phyloP scores from a whole-genome alignment of 2,888 invertebrate species.

The Tipula vernalis region DNA sequence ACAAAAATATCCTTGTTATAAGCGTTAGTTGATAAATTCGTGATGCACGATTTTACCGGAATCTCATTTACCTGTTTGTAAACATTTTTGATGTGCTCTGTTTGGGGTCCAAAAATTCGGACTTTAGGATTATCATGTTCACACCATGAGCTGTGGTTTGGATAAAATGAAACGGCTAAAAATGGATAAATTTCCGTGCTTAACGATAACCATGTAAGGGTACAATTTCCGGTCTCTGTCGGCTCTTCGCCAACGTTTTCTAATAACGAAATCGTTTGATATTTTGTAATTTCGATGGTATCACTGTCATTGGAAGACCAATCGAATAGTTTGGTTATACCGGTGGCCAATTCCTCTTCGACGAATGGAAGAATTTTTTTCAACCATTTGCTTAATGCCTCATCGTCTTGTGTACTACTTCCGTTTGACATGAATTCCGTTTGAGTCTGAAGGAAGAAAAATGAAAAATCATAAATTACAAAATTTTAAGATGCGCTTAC shows the following conservation, averaged over 20 bases:
- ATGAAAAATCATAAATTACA: background rate
- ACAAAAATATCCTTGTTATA: conserved; percentile 30
- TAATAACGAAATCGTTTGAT: background rate
- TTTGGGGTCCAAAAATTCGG: conserved; percentile 27
- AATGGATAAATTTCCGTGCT: conserved; percentile 31
- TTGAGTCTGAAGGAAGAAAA: conserved; percentile 28
- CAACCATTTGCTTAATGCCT: conserved; percentile 38
- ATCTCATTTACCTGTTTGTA: conserved; percentile 25
- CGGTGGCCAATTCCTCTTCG: conserved; percentile 36
- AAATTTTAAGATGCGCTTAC: background rate
- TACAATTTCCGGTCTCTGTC: conserved; percentile 19
- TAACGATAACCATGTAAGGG: conserved; percentile 31
- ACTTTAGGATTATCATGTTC: conserved; percentile 29
- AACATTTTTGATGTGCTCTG: conserved; percentile 13
- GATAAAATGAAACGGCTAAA: conserved; percentile 25
- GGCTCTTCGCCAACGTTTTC: background rate
- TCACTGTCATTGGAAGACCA: conserved; percentile 19
- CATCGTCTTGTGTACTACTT: conserved; percentile 25
- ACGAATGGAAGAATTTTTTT: conserved; percentile 36
- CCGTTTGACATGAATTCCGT: conserved; percentile 25
- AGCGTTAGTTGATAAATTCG: conserved; percentile 27
- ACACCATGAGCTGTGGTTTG: conserved; percentile 32
- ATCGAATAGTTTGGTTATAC: conserved; percentile 24
- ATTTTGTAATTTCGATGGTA: background rate
- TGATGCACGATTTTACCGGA: conserved; percentile 28